Conservation (phyloP, 2,797 vertebrate species). For the Pipistrellus pygmaeus region DNA sequence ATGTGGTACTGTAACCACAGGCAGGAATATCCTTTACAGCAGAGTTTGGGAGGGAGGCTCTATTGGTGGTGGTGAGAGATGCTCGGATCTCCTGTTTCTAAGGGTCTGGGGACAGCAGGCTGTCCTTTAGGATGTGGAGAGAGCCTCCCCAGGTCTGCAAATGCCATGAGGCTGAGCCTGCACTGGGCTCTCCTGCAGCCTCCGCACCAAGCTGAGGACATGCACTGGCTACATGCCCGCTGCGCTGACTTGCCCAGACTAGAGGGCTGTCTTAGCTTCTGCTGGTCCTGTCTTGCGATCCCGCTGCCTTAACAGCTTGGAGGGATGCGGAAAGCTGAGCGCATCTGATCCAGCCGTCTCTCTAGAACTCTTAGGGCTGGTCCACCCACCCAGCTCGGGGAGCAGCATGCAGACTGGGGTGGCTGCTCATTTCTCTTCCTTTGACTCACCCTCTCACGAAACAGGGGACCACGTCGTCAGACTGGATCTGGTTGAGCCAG, state of each 20-base stretch:
- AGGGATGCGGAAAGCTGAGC: neutral
- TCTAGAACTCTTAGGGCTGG: neutral
- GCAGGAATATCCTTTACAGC: neutral
- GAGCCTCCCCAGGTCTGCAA: neutral
- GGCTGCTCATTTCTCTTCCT: rapidly evolving
- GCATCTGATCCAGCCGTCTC: rapidly evolving
- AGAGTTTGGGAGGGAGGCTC: neutral
- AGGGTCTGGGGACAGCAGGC: neutral
- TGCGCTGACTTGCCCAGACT: neutral
- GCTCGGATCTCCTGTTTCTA: neutral
- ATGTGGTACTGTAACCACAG: neutral
- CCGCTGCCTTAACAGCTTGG: neutral
- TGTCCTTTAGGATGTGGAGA: neutral
- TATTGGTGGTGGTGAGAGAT: no score
- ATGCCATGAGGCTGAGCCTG: neutral
- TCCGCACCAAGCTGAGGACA: rapidly evolving
- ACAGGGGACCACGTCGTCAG: constrained; percentile 95
- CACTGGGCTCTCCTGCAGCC: neutral
- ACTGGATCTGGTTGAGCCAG: constrained; percentile 97
- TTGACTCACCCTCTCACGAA: constrained; percentile 96
- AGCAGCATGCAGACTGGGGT: rapidly evolving
- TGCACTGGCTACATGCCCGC: rapidly evolving
- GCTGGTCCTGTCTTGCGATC: neutral
- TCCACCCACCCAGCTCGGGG: neutral
- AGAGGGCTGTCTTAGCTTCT: neutral